phyloP scores from a whole-genome alignment of 2,797 vertebrate species.

The Halcyon smyrnensis region DNA sequence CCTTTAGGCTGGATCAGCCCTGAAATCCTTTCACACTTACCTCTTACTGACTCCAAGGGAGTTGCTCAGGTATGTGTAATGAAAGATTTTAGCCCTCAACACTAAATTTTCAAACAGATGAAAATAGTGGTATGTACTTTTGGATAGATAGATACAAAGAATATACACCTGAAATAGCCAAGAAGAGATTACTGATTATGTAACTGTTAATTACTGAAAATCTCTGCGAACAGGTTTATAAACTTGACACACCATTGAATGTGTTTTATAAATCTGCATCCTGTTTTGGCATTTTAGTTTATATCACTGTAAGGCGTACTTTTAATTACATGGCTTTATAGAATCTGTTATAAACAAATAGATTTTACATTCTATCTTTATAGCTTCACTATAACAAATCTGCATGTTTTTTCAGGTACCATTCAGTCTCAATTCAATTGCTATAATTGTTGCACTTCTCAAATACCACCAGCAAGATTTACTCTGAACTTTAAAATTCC shows the following conservation, averaged over 20 bases:
- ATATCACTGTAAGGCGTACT: background rate
- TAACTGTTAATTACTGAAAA: background rate
- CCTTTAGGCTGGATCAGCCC: background rate
- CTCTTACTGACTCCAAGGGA: background rate
- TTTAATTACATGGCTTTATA: background rate
- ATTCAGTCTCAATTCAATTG: background rate
- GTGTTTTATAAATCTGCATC: background rate
- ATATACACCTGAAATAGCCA: background rate
- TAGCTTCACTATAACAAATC: background rate
- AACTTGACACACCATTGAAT: background rate
- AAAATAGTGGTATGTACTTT: background rate
- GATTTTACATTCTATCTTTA: background rate
- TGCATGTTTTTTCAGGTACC: background rate
- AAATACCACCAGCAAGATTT: background rate
- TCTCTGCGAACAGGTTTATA: background rate
- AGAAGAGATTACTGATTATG: background rate
- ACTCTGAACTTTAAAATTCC: background rate
- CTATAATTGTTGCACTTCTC: background rate
- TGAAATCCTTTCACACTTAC: background rate
- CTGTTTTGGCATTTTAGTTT: background rate
- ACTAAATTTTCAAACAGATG: background rate
- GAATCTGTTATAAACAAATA: background rate
- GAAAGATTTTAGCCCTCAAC: background rate
- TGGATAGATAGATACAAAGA: background rate
- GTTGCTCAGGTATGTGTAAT: background rate